Base-by-base conservation (phyloP, 2,888 invertebrate genomes). In the Trichopoda pennipes region DNA sequence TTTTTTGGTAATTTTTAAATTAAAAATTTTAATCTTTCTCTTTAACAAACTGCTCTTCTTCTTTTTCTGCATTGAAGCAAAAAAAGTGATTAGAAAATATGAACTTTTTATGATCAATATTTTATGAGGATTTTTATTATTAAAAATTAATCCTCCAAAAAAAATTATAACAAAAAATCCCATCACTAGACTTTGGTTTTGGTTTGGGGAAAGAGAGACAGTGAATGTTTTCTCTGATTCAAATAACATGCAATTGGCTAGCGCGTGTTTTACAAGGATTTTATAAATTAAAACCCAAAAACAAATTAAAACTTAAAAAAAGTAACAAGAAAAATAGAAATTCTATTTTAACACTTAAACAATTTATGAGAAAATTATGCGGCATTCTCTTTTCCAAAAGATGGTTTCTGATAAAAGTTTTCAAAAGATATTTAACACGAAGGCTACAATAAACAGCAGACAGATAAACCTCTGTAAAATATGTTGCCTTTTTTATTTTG, bases 331-430 rank as follows among this genome's bases (percentile, higher is more conserved):
- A 28, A 55, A 8, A 9, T 4, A 6, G 6, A 44, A 14, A 38
- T 68, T 55, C 17, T 61, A 12, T 51, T 66, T 56, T 32, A 69
- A 64, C 44, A 69, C 49, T 63, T 44, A 56, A 75, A 66, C 35
- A 80, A 82, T 76, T 82, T 72, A 82, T 76, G 79, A 21, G 53
- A 56, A 79, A 72, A 68, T 82, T 79, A 80, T 76, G 72, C 72
- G 49, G 68, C 53, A 69, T 66, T 35, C 60, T 53, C 7, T 61
- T 17, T 53, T 17, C 10, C 47, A 21, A 51, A 14, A 35, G 35
- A 35, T 42, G 14, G 14, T 12, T 38, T 38, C 3, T 14, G 16
- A 14, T 14, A 44, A 14, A 44, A 42, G 14, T n/a, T 35, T 10
- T 35, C 1, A 38, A 38, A 38, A 38, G 1, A 1, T 12, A 38